Conservation (phyloP, 2,888 invertebrate species). For the Leucania comma region DNA sequence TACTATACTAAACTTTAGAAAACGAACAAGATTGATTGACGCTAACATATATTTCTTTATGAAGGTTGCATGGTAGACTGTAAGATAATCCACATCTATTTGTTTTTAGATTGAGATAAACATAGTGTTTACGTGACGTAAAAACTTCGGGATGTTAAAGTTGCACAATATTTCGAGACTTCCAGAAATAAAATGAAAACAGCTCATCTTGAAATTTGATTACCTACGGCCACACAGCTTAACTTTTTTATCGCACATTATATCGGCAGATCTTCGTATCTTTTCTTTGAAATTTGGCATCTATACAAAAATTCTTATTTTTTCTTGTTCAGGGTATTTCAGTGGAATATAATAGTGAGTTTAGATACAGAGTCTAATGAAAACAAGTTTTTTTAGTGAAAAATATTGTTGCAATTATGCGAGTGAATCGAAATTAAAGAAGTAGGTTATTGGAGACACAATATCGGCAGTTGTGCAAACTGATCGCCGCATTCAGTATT, state of each 20-base stretch:
- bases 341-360: conserved; percentile 32
- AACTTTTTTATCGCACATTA: conserved; percentile 39
- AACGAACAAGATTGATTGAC: conserved; percentile 18
- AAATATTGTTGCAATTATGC: conserved; percentile 7
- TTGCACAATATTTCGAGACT: conserved; percentile 56
- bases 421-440: conserved; percentile 21
- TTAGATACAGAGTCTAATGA: conserved; percentile 1
- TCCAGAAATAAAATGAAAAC: conserved; percentile 49
- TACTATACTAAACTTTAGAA: conserved; percentile 16
- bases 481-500: conserved; percentile 63
- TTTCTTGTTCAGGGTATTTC: conserved; percentile 32
- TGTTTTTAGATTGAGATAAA: conserved; percentile 15
- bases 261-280: conserved; percentile 32
- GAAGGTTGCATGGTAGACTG: conserved; percentile 18
- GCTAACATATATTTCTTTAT: conserved; percentile 1
- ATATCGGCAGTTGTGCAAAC: conserved; percentile 79
- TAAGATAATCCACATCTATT: conserved; percentile 15
- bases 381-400: conserved; percentile 25
- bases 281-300: conserved; percentile 53
- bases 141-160: conserved; percentile 25
- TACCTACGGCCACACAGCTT: conserved; percentile 34
- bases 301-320: conserved; percentile 50
- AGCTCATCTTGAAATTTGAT: conserved; percentile 49
- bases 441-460: conserved; percentile 35
- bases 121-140: conserved; percentile 32